Conservation (phyloP, 2,888 invertebrate species). For the Uropetala carovei region DNA sequence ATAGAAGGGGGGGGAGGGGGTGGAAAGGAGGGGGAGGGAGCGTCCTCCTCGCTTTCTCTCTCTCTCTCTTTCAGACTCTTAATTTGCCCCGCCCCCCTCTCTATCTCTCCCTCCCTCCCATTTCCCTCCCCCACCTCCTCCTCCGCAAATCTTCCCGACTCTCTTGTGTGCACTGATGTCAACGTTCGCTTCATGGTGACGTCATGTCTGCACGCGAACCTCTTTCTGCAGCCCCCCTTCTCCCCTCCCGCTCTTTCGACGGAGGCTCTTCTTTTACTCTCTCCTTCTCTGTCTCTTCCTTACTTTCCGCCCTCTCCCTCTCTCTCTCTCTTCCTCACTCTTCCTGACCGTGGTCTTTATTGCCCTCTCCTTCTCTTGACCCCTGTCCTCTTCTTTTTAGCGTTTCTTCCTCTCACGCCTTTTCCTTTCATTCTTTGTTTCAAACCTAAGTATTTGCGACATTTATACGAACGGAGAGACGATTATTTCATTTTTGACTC, state of each 20-base stretch:
- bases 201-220: slow-evolving; percentile 1
- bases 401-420: too few species aligned
- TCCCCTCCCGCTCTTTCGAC: background rate
- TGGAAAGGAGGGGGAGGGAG: background rate
- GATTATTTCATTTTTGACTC: too few species aligned
- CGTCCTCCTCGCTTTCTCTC: background rate
- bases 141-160: background rate
- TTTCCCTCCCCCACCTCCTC: background rate
- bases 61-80: background rate
- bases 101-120: background rate
- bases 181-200: background rate
- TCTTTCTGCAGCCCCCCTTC: background rate
- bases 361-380: too few species aligned
- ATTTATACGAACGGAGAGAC: too few species aligned
- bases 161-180: background rate
- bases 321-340: too few species aligned
- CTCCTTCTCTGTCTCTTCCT: background rate
- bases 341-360: too few species aligned
- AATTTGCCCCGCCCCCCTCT: background rate
- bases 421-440: too few species aligned
- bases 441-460: too few species aligned
- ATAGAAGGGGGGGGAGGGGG: too few species aligned
- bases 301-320: too few species aligned
- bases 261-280: background rate
- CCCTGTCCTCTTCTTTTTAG: too few species aligned